These are phyloP conservation scores for Liasis olivaceus DNA, from an alignment of 2,797 vertebrate genomes.

Conservation along the genomic window DNA sequence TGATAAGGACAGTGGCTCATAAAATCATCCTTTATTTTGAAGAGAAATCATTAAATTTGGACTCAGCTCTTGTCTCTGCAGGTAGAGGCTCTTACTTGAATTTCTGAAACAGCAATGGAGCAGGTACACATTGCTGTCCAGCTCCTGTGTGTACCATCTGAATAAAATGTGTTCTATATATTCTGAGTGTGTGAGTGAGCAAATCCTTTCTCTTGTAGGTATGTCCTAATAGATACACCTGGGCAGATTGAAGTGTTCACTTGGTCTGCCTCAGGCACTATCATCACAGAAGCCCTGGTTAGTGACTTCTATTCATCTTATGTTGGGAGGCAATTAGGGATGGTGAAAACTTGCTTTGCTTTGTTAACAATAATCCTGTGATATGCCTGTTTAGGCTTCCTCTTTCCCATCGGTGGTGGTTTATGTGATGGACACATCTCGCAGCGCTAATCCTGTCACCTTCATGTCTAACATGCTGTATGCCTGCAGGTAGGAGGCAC, in stretches of 20 bases:
- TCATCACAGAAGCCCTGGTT: slow-evolving; percentile 95
- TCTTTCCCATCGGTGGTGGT: slow-evolving; percentile 91
- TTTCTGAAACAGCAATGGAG: neutral
- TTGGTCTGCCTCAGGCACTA: slow-evolving; percentile 96
- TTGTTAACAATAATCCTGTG: slow-evolving; percentile 14
- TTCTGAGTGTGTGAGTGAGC: neutral
- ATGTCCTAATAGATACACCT: slow-evolving; percentile 94
- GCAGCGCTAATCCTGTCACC: slow-evolving; percentile 92
- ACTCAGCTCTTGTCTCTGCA: too few relatives aligned
- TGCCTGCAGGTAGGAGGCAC: slow-evolving; percentile 88
- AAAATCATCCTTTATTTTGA: neutral
- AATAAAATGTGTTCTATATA: neutral
- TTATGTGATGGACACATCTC: slow-evolving; percentile 96
- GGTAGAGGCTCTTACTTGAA: too few relatives aligned
- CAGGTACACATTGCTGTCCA: neutral
- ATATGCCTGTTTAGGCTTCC: slow-evolving; percentile 80
- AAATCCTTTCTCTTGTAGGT: slow-evolving; percentile 72
- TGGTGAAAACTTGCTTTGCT: neutral
- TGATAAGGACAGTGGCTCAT: neutral
- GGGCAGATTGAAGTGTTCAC: slow-evolving; percentile 98
- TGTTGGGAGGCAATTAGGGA: neutral
- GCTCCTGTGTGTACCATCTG: neutral
- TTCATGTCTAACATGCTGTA: slow-evolving; percentile 99
- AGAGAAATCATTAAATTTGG: neutral
- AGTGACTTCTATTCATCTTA: slow-evolving; percentile 36